A percentile compares a stretch with the other conserved stretches of the same genome.
phyloP scores from a whole-genome alignment of 2,113 vertebrate genomes.

The Oenanthe melanoleuca region DNA sequence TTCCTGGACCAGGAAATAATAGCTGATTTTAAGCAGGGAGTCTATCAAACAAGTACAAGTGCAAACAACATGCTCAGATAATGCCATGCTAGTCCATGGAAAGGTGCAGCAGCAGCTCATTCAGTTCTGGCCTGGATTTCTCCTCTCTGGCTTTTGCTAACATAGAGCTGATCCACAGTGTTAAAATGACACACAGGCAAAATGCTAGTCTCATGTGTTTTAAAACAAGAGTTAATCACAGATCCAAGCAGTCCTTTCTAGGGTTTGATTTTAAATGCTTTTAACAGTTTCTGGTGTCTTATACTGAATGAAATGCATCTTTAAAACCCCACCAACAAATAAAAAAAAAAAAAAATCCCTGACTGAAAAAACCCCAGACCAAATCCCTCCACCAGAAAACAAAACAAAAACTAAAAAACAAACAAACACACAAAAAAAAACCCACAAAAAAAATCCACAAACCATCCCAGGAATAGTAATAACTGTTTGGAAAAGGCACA shows the following conservation, averaged over 20 bases:
- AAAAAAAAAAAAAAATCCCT: not conserved
- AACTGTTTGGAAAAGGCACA: not conserved
- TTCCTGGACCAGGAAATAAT: not conserved
- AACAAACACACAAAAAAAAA: no score
- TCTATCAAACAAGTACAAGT: not conserved
- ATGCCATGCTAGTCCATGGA: not conserved
- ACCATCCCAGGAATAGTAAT: not conserved
- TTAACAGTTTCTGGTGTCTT: not conserved
- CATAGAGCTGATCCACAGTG: not conserved
- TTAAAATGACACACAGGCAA: not conserved
- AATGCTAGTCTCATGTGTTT: not conserved
- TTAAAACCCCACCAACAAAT: not conserved
- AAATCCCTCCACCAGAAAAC: no score
- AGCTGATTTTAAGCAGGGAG: not conserved
- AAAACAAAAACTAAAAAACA: no score
- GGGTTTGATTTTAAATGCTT: not conserved
- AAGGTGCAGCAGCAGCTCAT: not conserved
- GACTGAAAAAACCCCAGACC: fast-evolving
- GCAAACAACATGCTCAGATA: not conserved
- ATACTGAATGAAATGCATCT: not conserved
- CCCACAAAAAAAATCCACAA: not conserved
- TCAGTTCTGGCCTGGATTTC: not conserved
- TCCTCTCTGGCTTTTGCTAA: not conserved
- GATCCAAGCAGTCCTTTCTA: not conserved
- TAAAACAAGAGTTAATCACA: not conserved